Evolutionary conservation across 2,888 invertebrate species (phyloP).

Genomic region (Hemaris fuciformis): DNA sequence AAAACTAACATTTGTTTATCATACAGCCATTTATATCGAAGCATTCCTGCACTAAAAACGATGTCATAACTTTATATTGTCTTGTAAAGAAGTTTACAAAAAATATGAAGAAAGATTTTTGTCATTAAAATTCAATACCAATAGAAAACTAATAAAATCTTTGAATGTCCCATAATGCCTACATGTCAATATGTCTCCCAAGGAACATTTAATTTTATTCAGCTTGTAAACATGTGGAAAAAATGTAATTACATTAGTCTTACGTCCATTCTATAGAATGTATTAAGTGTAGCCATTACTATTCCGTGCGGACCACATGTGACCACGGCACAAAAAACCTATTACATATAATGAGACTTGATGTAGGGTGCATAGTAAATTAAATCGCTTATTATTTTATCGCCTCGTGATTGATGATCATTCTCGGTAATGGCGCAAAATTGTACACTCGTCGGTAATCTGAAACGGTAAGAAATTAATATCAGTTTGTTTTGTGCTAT

Average conservation of each 20-base stretch:
- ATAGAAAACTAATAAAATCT: background rate
- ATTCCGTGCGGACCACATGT: slow-evolving; percentile 51
- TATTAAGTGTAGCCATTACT: background rate
- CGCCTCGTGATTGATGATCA: slow-evolving; percentile 62
- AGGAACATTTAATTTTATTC: background rate
- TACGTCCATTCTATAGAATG: background rate
- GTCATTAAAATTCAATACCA: no score
- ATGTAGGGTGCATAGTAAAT: slow-evolving; percentile 70
- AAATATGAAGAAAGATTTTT: no score
- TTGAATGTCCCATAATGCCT: background rate
- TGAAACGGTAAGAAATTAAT: slow-evolving; percentile 24
- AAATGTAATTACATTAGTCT: slow-evolving; percentile 21
- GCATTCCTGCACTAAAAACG: no score
- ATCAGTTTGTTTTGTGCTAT: background rate
- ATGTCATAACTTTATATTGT: no score
- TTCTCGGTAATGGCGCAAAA: slow-evolving; percentile 51
- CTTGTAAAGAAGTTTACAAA: no score
- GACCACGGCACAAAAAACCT: slow-evolving; percentile 56
- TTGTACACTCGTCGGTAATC: slow-evolving; percentile 33
- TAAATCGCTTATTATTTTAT: slow-evolving; percentile 69
- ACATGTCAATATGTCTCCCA: background rate
- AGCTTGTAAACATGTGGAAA: background rate
- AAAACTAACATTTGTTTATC: no score
- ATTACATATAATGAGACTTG: slow-evolving; percentile 54
- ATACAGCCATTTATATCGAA: background rate